Evolutionary conservation across 2,797 vertebrate genomes (phyloP).

Genomic region (Myotis findleyi): DNA sequence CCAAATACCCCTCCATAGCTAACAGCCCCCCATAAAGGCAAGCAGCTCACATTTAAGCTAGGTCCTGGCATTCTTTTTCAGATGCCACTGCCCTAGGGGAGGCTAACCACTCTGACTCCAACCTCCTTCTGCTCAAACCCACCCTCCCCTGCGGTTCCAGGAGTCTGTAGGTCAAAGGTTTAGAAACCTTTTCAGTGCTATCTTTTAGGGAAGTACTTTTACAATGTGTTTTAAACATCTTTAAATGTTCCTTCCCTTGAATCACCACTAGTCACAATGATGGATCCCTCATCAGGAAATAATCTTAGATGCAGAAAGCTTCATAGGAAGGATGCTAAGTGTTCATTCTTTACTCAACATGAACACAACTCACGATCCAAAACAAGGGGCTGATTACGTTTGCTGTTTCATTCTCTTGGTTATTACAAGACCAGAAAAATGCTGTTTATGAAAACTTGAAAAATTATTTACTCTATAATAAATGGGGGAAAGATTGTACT

Average conservation of each 20-base stretch:
- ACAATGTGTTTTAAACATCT: background rate
- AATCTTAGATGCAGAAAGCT: background rate
- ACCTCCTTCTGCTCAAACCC: background rate
- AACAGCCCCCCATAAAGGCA: background rate
- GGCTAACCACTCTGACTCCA: background rate
- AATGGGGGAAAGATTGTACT: background rate
- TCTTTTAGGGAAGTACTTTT: background rate
- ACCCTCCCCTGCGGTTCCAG: background rate
- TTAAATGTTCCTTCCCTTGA: background rate
- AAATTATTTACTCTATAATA: conserved; percentile 4
- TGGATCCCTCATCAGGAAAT: background rate
- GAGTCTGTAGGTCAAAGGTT: background rate
- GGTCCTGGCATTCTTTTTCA: background rate
- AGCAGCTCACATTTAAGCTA: background rate
- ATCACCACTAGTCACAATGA: background rate
- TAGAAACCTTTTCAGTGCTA: background rate
- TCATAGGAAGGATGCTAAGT: background rate
- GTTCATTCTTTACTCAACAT: background rate
- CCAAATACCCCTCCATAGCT: background rate
- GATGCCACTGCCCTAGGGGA: background rate
- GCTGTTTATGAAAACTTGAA: background rate
- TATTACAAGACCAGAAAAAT: conserved; percentile 3
- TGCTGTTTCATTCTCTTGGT: background rate
- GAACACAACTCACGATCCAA: background rate
- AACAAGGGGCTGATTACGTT: background rate